phyloP scores from a whole-genome alignment of 1,140 invertebrate species.

The Tetramorium simillimum region DNA sequence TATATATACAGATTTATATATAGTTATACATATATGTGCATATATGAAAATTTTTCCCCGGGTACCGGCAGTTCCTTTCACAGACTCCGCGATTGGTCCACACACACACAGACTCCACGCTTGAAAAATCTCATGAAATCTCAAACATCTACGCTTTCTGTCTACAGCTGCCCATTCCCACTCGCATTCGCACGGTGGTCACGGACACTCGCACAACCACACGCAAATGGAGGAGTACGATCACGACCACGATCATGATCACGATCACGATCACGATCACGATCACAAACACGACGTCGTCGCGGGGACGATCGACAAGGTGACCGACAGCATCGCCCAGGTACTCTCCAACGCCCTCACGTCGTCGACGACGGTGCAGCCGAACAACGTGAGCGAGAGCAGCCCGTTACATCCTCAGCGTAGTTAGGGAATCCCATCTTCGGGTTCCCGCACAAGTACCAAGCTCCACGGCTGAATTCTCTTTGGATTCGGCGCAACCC shows the following conservation, averaged over 20 bases:
- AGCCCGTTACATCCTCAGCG: neutral
- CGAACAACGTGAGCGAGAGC: slow-evolving; percentile 3
- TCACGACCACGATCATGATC: slow-evolving; percentile 59
- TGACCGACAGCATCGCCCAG: slow-evolving; percentile 70
- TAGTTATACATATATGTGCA: no score
- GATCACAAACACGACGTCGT: slow-evolving; percentile 60
- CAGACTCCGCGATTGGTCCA: neutral
- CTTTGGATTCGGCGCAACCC: neutral
- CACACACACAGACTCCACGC: no score
- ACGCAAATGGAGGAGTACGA: slow-evolving; percentile 59
- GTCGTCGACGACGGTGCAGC: slow-evolving; percentile 31
- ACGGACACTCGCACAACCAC: slow-evolving; percentile 63
- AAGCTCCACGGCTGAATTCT: neutral
- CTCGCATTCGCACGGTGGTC: slow-evolving; percentile 57
- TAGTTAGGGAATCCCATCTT: slow-evolving; percentile 23
- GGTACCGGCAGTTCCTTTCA: neutral
- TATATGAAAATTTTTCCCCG: no score
- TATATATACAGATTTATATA: no score
- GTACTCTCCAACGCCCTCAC: slow-evolving; percentile 64
- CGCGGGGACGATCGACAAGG: slow-evolving; percentile 67
- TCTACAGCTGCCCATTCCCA: slow-evolving; percentile 80
- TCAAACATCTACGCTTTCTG: slow-evolving; percentile 21
- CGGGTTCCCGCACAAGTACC: neutral
- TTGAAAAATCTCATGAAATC: neutral
- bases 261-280: slow-evolving; percentile 63